These are phyloP conservation scores for Sitophilus oryzae DNA, from an alignment of 1,140 invertebrate genomes.

Conservation along the genomic window DNA sequence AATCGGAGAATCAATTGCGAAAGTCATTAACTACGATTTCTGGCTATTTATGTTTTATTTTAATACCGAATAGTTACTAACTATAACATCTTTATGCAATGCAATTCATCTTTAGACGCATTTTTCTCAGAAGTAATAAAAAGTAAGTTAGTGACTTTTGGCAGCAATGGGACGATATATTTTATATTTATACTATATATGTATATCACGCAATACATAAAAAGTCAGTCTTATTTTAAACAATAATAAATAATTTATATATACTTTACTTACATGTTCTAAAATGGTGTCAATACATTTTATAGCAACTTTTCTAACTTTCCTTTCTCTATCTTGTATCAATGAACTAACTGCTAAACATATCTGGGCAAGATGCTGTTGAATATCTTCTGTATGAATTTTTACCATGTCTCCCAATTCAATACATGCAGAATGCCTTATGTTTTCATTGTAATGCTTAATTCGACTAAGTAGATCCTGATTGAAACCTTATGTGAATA, in stretches of 20 bases:
- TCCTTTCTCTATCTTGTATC: constrained; percentile 64
- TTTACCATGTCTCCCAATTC: constrained; percentile 66
- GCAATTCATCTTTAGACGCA: too few species aligned
- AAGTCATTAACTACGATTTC: too few species aligned
- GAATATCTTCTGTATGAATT: constrained; percentile 47
- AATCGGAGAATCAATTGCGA: too few species aligned
- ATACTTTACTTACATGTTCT: constrained; percentile 48
- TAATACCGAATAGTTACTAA: too few species aligned
- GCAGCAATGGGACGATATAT: too few species aligned
- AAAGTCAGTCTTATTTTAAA: too few species aligned
- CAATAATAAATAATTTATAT: too few species aligned
- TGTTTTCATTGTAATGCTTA: constrained; percentile 70
- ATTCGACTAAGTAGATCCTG: constrained; percentile 68
- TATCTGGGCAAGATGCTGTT: constrained; percentile 58
- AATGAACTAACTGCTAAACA: constrained; percentile 63
- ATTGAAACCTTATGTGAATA: constrained; percentile 3
- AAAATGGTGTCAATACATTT: constrained; percentile 63
- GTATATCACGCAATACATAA: neutral
- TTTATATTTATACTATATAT: neutral
- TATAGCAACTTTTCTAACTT: constrained; percentile 60
- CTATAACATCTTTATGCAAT: too few species aligned
- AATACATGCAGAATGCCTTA: constrained; percentile 61
- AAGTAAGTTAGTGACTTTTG: too few species aligned
- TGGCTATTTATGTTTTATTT: too few species aligned
- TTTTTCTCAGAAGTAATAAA: too few species aligned